phyloP scores from a whole-genome alignment of 1,140 invertebrate genomes.

The Euura saliciscinereae region DNA sequence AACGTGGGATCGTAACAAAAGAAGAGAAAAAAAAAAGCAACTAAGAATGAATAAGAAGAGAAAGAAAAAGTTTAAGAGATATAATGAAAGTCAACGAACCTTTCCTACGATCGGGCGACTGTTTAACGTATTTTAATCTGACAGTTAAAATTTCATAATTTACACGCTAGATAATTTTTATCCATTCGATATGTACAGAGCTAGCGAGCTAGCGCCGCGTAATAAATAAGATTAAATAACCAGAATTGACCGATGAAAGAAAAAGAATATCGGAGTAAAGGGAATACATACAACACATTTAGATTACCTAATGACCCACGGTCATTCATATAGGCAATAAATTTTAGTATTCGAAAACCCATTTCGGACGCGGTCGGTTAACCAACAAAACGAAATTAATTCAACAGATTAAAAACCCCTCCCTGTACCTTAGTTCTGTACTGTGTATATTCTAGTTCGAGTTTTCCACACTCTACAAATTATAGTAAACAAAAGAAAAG shows the following conservation, averaged over 20 bases:
- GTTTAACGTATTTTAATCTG: slow-evolving; percentile 4
- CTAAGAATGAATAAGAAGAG: not conserved
- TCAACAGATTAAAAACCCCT: not conserved
- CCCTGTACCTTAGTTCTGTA: not conserved
- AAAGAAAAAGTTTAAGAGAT: not conserved
- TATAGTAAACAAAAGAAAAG: not conserved
- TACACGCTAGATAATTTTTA: slow-evolving; percentile 10
- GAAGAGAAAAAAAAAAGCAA: not conserved
- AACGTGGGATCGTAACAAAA: not conserved
- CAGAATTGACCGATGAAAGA: not conserved
- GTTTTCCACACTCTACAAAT: not conserved
- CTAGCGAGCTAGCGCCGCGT: not conserved
- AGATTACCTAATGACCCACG: slow-evolving; percentile 9
- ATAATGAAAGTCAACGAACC: not conserved
- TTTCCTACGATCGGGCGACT: not conserved
- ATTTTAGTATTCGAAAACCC: slow-evolving; percentile 1
- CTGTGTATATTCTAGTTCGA: not conserved
- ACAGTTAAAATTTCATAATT: slow-evolving; percentile 13
- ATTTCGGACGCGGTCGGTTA: not conserved
- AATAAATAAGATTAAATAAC: not conserved
- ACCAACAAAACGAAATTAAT: not conserved
- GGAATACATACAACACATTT: not conserved
- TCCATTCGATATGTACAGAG: not conserved
- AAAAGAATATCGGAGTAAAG: not conserved
- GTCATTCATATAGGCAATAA: slow-evolving; percentile 9